Conservation (phyloP, 2,888 invertebrate species). For the Nemurella pictetii region DNA sequence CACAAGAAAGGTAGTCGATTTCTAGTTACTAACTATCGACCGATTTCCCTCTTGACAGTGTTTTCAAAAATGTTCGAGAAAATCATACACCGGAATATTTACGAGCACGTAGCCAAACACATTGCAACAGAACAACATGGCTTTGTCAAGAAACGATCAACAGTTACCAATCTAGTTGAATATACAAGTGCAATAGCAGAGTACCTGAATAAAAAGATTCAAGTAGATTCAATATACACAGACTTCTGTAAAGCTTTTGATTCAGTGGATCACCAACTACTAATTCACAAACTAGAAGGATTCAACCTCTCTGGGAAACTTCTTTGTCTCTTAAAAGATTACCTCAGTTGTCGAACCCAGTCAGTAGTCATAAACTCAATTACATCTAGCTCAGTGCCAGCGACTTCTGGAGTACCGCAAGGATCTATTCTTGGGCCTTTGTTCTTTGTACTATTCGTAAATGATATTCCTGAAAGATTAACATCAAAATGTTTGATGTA, state of each 20-base stretch:
- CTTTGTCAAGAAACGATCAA: no score
- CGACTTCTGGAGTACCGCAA: constrained; percentile 13
- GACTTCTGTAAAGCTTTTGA: constrained; percentile 17
- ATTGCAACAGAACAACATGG: no score
- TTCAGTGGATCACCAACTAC: background rate
- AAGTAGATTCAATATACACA: constrained; percentile 23
- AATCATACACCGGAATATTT: no score
- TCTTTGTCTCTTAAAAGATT: background rate
- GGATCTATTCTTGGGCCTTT: constrained; percentile 12
- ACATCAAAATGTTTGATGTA: constrained; percentile 20
- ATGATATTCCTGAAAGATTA: background rate
- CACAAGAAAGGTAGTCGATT: no score
- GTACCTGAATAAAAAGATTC: background rate
- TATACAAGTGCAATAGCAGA: background rate
- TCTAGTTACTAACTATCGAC: no score
- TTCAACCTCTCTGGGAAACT: background rate
- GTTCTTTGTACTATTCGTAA: constrained; percentile 12
- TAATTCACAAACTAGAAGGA: background rate
- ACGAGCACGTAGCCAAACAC: no score
- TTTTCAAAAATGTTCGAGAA: no score
- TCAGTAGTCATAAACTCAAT: background rate
- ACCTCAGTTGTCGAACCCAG: constrained; percentile 5
- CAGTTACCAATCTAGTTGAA: background rate
- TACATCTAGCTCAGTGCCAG: background rate
- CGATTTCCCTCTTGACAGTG: no score